A percentile compares a stretch with the other conserved stretches of the same genome.
These are phyloP conservation scores for Meleagris gallopavo DNA, from an alignment of 2,113 vertebrate genomes.

Conservation along the genomic window DNA sequence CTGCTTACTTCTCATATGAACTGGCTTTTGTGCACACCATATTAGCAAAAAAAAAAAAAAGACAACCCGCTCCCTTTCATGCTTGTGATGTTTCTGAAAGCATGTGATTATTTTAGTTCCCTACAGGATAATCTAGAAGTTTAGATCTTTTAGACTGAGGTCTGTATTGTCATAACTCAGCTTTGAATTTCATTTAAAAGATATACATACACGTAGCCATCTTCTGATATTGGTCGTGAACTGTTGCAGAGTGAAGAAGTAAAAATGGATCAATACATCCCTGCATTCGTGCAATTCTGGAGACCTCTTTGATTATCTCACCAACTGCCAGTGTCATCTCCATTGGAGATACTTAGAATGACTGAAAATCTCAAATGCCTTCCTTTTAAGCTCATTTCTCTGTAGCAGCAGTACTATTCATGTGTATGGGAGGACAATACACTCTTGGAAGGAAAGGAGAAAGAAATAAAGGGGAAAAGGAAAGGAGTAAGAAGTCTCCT, in stretches of 20 bases:
- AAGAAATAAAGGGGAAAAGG: neutral
- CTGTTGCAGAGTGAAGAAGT: neutral
- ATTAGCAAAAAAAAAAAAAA: neutral
- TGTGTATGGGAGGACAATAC: neutral
- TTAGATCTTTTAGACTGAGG: neutral
- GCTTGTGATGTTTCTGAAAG: neutral
- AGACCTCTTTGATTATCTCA: neutral
- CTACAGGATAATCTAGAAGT: neutral
- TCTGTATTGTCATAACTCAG: neutral
- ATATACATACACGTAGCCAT: neutral
- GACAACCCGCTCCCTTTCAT: neutral
- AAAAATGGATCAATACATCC: neutral
- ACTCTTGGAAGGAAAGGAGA: rapidly evolving
- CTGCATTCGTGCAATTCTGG: neutral
- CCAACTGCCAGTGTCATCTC: neutral
- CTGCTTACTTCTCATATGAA: neutral
- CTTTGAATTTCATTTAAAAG: neutral
- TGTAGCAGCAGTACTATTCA: neutral
- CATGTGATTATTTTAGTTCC: neutral
- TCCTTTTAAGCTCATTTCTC: neutral
- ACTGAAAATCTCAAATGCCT: neutral
- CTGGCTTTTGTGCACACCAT: neutral
- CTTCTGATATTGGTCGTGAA: neutral
- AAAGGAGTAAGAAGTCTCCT: neutral
- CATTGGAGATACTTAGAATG: neutral